A percentile compares a stretch with the other conserved stretches of the same genome.
Conservation (phyloP, 2,888 invertebrate genomes). For the Drosophila limbata region DNA sequence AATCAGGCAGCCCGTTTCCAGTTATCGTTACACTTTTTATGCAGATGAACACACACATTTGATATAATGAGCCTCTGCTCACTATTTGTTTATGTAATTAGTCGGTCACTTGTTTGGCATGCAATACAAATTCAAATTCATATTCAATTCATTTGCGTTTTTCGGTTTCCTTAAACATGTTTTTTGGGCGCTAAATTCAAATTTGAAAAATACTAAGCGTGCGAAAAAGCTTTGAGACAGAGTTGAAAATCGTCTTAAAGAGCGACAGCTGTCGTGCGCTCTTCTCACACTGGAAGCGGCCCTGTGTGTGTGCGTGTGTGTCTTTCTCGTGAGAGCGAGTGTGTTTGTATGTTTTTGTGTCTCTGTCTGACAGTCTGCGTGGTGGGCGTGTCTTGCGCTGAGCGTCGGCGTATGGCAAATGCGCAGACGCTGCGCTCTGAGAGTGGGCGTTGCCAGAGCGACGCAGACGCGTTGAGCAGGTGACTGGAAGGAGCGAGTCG, state of each 20-base stretch:
- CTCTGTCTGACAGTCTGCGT: conserved; percentile 47
- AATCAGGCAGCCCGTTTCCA: conserved; percentile 51
- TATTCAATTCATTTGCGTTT: conserved; percentile 2
- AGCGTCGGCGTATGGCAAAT: conserved; percentile 49
- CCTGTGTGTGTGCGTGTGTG: conserved; percentile 27
- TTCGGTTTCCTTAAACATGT: conserved; percentile 20
- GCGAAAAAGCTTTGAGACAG: conserved; percentile 43
- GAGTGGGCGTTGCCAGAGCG: conserved; percentile 77
- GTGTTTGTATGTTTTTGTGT: conserved; percentile 28
- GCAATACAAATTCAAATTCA: conserved; percentile 21
- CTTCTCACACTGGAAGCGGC: conserved; percentile 24
- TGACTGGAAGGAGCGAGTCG: conserved; percentile 76
- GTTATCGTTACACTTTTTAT: conserved; percentile 67
- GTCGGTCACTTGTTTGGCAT: conserved; percentile 31
- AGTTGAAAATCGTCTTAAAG: conserved; percentile 20
- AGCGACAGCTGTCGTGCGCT: conserved; percentile 31
- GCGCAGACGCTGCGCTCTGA: conserved; percentile 74
- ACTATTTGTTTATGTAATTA: conserved; percentile 60
- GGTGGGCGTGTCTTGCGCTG: conserved; percentile 61
- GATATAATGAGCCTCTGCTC: conserved; percentile 26
- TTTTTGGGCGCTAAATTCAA: conserved; percentile 50
- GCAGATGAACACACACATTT: conserved; percentile 42
- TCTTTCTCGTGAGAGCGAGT: conserved; percentile 18
- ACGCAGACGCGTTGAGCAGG: conserved; percentile 75
- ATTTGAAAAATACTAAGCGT: conserved; percentile 45